Evolutionary conservation across 2,888 invertebrate genomes (phyloP).

Genomic region (Buathra laborator): DNA sequence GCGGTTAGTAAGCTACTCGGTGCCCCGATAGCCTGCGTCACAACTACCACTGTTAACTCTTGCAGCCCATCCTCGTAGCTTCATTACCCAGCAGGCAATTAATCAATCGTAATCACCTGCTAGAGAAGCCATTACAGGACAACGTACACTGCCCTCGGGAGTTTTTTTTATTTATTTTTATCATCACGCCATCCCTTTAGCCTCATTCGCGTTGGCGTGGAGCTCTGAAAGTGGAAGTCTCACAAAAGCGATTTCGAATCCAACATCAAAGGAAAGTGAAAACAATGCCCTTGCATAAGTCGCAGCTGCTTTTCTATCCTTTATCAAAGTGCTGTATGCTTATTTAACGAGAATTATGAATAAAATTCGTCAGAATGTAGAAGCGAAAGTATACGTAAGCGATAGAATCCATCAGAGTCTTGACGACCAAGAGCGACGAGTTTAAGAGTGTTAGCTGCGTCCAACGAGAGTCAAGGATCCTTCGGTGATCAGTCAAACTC

Average conservation of each 20-base stretch:
- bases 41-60: neutral
- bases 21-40: neutral
- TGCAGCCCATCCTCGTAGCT: neutral
- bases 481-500: slow-evolving; percentile 55
- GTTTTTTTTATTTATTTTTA: neutral
- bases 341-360: neutral
- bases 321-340: neutral
- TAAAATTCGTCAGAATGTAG: too few relatives aligned
- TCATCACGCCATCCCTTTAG: neutral
- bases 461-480: slow-evolving; percentile 47
- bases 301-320: too few relatives aligned
- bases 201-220: neutral
- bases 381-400: slow-evolving; percentile 4
- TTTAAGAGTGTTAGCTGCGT: neutral
- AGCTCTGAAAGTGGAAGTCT: too few relatives aligned
- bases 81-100: neutral
- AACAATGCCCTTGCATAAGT: too few relatives aligned
- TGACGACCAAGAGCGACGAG: slow-evolving; percentile 17
- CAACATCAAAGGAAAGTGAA: too few relatives aligned
- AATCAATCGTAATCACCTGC: slow-evolving; percentile 40
- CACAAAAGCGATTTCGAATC: too few relatives aligned
- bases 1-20: neutral
- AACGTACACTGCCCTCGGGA: neutral
- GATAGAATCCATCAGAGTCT: slow-evolving; percentile 25
- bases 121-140: slow-evolving; percentile 6